Conservation (phyloP, 1,140 invertebrate genomes). For the Lerema accius region DNA sequence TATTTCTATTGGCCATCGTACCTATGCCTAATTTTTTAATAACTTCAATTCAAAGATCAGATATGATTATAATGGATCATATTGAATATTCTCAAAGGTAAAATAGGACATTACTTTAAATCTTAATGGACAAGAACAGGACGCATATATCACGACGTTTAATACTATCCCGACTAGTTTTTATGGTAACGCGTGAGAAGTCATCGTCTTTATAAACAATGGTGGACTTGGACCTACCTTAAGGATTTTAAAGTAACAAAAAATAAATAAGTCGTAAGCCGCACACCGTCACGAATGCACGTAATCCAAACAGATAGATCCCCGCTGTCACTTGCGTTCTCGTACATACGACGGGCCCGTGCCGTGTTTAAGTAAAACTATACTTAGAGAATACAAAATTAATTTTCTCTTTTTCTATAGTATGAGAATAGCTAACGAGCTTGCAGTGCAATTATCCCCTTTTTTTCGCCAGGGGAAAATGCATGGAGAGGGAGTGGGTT, state of each 20-base stretch:
- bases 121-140: neutral
- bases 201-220: slow-evolving; percentile 49
- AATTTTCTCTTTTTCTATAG: too few species aligned
- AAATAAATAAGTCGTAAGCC: slow-evolving; percentile 58
- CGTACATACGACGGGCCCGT: slow-evolving; percentile 35
- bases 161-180: slow-evolving; percentile 11
- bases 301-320: slow-evolving; percentile 75
- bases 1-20: too few species aligned
- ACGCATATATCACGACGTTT: slow-evolving; percentile 18
- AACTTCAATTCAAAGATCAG: too few species aligned
- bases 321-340: slow-evolving; percentile 58
- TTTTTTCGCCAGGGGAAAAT: too few species aligned
- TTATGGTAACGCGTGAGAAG: slow-evolving; percentile 28
- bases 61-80: too few species aligned
- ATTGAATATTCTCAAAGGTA: too few species aligned
- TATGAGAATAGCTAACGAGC: too few species aligned
- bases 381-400: too few species aligned
- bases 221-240: slow-evolving; percentile 49
- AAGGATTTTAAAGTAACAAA: slow-evolving; percentile 59
- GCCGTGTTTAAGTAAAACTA: slow-evolving; percentile 37
- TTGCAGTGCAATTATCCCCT: too few species aligned
- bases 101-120: too few species aligned
- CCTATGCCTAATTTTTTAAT: too few species aligned
- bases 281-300: slow-evolving; percentile 59
- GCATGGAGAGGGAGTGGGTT: too few species aligned